Evolutionary conservation across 2,888 invertebrate genomes (phyloP).

Genomic region (Macroteleia sp.): DNA sequence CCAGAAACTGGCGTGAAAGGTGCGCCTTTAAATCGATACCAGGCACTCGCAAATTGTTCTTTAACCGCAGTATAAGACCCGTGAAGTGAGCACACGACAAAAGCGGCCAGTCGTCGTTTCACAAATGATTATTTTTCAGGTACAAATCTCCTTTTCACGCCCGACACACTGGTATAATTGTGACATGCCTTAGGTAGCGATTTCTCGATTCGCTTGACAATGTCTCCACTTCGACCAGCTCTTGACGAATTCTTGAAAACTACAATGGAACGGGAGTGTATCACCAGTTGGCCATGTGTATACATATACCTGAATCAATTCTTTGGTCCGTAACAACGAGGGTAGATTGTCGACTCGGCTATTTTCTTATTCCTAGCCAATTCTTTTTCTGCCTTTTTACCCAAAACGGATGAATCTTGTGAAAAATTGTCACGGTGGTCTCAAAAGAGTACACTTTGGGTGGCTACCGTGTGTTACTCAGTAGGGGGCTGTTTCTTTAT

Average conservation of each 20-base stretch:
- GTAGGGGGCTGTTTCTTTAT: slow-evolving; percentile 73
- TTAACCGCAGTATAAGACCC: slow-evolving; percentile 71
- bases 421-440: slow-evolving; percentile 80
- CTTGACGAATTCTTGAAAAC: slow-evolving; percentile 35
- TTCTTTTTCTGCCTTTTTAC: slow-evolving; percentile 46
- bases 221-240: slow-evolving; percentile 35
- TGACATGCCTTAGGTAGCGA: slow-evolving; percentile 53
- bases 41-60: slow-evolving; percentile 71
- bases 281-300: slow-evolving; percentile 31
- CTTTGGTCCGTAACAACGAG: slow-evolving; percentile 41
- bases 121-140: slow-evolving; percentile 72
- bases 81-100: slow-evolving; percentile 68
- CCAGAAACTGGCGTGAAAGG: slow-evolving; percentile 31
- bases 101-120: slow-evolving; percentile 61
- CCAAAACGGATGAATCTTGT: slow-evolving; percentile 76
- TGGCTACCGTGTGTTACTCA: slow-evolving; percentile 78
- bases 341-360: slow-evolving; percentile 13
- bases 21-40: slow-evolving; percentile 63
- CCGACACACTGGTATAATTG: slow-evolving; percentile 56
- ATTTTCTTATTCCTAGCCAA: slow-evolving; percentile 37
- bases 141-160: slow-evolving; percentile 67
- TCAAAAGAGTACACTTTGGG: slow-evolving; percentile 74
- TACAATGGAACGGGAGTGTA: slow-evolving; percentile 47
- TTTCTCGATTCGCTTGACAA: slow-evolving; percentile 58
- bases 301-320: slow-evolving; percentile 33